Base-by-base conservation (phyloP, 2,888 invertebrate species). In the Pasiphila rectangulata region DNA sequence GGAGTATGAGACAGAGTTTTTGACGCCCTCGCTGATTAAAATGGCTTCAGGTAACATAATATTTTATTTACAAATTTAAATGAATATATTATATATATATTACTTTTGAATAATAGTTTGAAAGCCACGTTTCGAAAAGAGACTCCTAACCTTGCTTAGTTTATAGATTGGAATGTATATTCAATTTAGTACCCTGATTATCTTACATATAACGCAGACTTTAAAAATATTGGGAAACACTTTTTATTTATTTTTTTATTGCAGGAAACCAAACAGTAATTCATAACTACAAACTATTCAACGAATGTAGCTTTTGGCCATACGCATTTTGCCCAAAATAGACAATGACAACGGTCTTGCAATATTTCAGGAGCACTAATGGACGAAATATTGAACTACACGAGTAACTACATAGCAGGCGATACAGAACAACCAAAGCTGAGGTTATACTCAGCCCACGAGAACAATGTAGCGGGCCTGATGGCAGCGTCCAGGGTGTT, bases 401-500 rank as follows among this genome's bases (percentile, higher is more conserved):
- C 83, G 10, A 68, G 64, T 3, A 61, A 70, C 1, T 66, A 89
- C 6, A 81, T 89, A 19, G 70, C 75, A 3, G 88, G 90, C 2
- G 63, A 86, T 25, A 52, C 53, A 0, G 71, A 77, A 3, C 76
- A 69, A 21, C 76, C 79, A 0, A 90, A 89, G 57, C 50, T 92
- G 13, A 75, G 80, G 24, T 61, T 92, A 42, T 90, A 89, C 59
- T 90, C 91, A 0, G 92, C 89, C 0, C 93, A 93, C 66, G 93
- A 93, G 67, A 91, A 91, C 39, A 93, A 92, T 23, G 86, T 93
- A 0, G 90, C 91, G 0, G 88, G 88, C 0, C 54, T 92, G n/a
- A 81, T 93, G 64, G 79, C 85, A 0, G 90, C 91, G 1, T 77
- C 91, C 0, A 78, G 82, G 6, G 86, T 91, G 1, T 93, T 86